Conservation (phyloP, 2,888 invertebrate genomes). For the Ferrisia virgata region DNA sequence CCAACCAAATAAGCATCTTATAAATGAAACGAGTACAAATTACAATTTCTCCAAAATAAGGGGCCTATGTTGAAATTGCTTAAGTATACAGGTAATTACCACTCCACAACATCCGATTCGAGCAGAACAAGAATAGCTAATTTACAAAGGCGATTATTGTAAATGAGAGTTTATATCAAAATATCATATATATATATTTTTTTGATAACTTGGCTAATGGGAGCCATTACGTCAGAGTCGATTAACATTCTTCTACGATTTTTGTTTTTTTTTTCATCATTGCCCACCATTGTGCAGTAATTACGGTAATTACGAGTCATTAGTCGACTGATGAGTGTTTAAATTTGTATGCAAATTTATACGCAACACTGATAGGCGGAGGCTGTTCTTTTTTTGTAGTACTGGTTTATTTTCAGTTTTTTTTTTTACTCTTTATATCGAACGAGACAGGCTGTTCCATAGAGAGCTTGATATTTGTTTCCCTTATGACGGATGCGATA, state of each 20-base stretch:
- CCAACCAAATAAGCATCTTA: too few species aligned
- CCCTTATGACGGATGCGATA: not conserved
- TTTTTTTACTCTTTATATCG: not conserved
- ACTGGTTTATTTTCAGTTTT: too few species aligned
- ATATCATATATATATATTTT: not conserved
- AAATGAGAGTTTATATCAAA: not conserved
- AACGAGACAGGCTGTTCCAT: too few species aligned
- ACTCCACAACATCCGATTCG: not conserved
- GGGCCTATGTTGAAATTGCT: not conserved
- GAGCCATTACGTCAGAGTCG: not conserved
- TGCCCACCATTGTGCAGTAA: not conserved
- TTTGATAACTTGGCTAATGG: not conserved
- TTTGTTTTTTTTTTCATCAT: not conserved
- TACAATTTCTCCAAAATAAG: too few species aligned
- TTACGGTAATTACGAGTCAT: conserved; percentile 14
- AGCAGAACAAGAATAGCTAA: not conserved
- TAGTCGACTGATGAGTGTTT: not conserved
- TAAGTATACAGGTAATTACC: not conserved
- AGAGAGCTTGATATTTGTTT: not conserved
- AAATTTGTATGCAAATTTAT: conserved; percentile 16
- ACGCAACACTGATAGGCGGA: too few species aligned
- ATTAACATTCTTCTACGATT: not conserved
- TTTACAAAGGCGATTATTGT: not conserved
- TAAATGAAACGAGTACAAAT: too few species aligned
- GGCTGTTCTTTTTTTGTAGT: too few species aligned